Percentiles rank a stretch among this genome's conserved stretches.
Evolutionary conservation across 1,140 invertebrate genomes (phyloP).

Genomic region (Sinonovacula constricta): DNA sequence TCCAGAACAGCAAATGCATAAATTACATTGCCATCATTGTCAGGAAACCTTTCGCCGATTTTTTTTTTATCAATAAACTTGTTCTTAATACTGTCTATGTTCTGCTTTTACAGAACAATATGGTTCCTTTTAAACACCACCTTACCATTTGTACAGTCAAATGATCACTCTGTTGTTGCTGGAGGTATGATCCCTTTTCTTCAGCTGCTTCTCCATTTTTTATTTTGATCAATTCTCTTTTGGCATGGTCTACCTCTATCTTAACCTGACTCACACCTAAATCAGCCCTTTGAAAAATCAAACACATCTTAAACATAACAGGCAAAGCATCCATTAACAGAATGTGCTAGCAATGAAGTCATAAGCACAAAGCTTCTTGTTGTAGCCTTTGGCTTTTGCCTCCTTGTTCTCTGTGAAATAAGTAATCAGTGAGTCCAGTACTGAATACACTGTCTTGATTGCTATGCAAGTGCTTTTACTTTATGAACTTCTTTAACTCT

Average conservation of each 20-base stretch:
- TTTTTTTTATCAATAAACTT: conserved; percentile 31
- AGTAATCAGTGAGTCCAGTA: neutral
- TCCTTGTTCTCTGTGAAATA: neutral
- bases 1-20: conserved; percentile 25
- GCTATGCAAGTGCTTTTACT: neutral
- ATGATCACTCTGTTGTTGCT: neutral
- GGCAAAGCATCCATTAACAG: neutral
- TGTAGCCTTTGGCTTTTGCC: neutral
- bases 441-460: neutral
- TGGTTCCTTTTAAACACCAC: conserved; percentile 14
- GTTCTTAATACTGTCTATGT: neutral
- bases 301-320: neutral
- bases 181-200: neutral
- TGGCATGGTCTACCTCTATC: neutral
- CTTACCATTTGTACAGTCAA: conserved; percentile 1
- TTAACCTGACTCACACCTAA: neutral
- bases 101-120: conserved; percentile 13
- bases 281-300: neutral
- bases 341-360: neutral
- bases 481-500: neutral
- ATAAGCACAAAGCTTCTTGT: neutral
- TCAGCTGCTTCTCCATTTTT: neutral
- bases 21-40: conserved; percentile 31
- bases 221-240: neutral
- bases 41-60: conserved; percentile 23